Evolutionary conservation across 2,888 invertebrate species (phyloP).

Genomic region (Lepidonotus clava): DNA sequence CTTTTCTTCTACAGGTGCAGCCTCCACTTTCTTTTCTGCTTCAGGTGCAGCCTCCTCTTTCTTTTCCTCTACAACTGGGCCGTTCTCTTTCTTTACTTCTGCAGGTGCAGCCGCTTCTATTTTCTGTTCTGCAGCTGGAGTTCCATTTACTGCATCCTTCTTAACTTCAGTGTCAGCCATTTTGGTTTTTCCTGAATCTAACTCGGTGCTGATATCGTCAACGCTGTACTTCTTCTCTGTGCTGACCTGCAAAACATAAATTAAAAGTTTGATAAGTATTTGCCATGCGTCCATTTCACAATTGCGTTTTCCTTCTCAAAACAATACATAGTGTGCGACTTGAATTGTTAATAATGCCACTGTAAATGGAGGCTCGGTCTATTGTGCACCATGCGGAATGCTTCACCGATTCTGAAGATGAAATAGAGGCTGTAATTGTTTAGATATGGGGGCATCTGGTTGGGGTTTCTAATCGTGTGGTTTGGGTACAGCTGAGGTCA

Average conservation of each 20-base stretch:
- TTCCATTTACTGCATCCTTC: not conserved
- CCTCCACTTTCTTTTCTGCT: not conserved
- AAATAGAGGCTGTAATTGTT: too few species aligned
- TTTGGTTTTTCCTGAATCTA: not conserved
- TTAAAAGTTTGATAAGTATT: too few species aligned
- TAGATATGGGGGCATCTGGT: too few species aligned
- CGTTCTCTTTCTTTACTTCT: conserved; percentile 34
- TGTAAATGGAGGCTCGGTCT: too few species aligned
- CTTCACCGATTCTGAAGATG: too few species aligned
- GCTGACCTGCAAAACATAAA: conserved; percentile 3
- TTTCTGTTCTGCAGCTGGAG: not conserved
- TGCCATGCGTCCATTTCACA: too few species aligned
- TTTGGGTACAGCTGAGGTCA: too few species aligned
- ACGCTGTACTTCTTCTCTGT: conserved; percentile 21
- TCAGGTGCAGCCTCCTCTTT: conserved; percentile 33
- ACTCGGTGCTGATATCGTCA: not conserved
- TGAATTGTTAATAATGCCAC: too few species aligned
- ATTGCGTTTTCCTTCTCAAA: too few species aligned
- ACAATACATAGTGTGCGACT: too few species aligned
- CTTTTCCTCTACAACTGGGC: conserved; percentile 15
- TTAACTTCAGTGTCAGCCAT: conserved; percentile 26
- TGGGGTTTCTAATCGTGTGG: too few species aligned
- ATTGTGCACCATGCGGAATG: too few species aligned
- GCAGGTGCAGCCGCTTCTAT: conserved; percentile 21
- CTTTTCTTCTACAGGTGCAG: not conserved